Conservation (phyloP, 2,888 invertebrate genomes). For the Drosophila rubida region DNA sequence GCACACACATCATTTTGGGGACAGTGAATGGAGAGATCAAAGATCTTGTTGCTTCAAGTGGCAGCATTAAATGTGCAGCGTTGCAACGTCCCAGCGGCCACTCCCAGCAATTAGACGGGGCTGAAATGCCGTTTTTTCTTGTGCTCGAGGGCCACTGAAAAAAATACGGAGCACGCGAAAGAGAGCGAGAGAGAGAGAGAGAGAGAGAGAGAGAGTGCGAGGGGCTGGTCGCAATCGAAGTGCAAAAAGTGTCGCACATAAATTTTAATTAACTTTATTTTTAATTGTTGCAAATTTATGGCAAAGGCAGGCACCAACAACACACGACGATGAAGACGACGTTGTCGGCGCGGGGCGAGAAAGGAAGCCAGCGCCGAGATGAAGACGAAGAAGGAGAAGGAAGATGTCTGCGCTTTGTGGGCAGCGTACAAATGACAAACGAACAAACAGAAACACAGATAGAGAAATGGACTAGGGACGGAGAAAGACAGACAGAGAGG, state of each 20-base stretch:
- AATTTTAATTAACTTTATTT: constrained; percentile 82
- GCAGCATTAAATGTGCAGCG: constrained; percentile 35
- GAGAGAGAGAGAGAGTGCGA: not conserved
- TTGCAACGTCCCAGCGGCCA: constrained; percentile 45
- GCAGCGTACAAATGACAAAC: constrained; percentile 67
- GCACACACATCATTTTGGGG: constrained; percentile 11
- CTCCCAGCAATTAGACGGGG: constrained; percentile 76
- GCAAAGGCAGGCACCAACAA: constrained; percentile 62
- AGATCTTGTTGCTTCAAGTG: constrained; percentile 56
- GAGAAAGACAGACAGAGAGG: not conserved
- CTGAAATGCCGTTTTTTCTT: constrained; percentile 35
- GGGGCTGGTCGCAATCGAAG: constrained; percentile 58
- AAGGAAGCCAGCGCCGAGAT: not conserved
- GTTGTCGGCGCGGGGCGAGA: not conserved
- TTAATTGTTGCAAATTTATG: constrained; percentile 82
- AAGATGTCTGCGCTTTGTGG: constrained; percentile 53
- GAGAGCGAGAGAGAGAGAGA: not conserved
- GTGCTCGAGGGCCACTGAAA: constrained; percentile 1
- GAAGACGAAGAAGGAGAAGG: constrained; percentile 13
- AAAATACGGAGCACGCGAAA: constrained; percentile 41
- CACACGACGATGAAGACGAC: constrained; percentile 1
- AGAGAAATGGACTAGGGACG: constrained; percentile 32
- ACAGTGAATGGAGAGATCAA: constrained; percentile 52
- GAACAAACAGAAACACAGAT: constrained; percentile 58
- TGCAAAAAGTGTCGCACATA: constrained; percentile 81